phyloP scores from a whole-genome alignment of 1,140 invertebrate species.

The Leptinotarsa defecta region DNA sequence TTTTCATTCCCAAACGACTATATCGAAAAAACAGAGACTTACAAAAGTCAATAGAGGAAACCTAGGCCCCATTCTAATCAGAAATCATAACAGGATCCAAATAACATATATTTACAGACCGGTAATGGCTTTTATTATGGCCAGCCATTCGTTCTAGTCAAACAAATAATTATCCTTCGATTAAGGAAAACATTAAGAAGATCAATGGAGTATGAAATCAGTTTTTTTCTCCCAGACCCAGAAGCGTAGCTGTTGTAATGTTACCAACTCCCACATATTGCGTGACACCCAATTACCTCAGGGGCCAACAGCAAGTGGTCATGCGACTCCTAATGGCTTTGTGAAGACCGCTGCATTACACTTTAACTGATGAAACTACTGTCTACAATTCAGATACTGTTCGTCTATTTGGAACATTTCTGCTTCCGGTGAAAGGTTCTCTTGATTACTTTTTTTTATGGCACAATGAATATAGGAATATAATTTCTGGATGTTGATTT shows the following conservation, averaged over 20 bases:
- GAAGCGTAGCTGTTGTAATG: constrained; percentile 7
- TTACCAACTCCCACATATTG: constrained; percentile 18
- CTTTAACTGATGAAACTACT: not conserved
- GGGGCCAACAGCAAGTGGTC: constrained; percentile 10
- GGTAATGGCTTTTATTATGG: not conserved
- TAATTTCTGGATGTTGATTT: too few species aligned
- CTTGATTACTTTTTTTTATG: too few species aligned
- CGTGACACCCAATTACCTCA: constrained; percentile 18
- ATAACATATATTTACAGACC: constrained; percentile 10
- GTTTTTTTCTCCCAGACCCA: not conserved
- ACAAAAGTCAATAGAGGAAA: too few species aligned
- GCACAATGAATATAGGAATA: too few species aligned
- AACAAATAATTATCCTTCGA: constrained; percentile 16
- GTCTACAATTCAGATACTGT: too few species aligned
- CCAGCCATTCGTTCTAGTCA: constrained; percentile 10
- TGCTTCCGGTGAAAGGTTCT: too few species aligned
- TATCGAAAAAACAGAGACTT: not conserved
- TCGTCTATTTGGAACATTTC: too few species aligned
- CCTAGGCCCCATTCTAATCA: not conserved
- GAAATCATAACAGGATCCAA: not conserved
- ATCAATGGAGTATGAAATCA: constrained; percentile 18
- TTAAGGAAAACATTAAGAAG: constrained; percentile 16
- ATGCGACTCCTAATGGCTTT: constrained; percentile 9
- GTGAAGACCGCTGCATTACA: constrained; percentile 9
- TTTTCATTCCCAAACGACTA: not conserved